Evolutionary conservation across 2,797 vertebrate genomes (phyloP).

Genomic region (Morus bassanus): DNA sequence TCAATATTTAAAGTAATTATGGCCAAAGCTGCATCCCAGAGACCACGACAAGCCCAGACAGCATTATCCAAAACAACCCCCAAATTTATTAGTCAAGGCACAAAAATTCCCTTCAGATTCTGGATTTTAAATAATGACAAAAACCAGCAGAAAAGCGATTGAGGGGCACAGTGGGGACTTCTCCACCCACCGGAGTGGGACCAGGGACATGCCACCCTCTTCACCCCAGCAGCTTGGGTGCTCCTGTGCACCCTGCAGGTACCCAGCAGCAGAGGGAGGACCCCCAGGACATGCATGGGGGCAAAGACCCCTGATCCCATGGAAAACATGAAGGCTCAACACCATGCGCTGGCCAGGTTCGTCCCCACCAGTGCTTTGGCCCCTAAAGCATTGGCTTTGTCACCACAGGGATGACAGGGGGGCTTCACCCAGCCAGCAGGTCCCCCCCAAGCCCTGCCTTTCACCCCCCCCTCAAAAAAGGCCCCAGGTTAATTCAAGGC

Average conservation of each 20-base stretch:
- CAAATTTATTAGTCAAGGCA: slow-evolving; percentile 69
- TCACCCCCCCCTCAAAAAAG: fast-evolving
- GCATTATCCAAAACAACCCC: not conserved
- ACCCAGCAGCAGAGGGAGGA: not conserved
- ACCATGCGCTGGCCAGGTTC: not conserved
- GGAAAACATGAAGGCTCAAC: fast-evolving
- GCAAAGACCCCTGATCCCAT: fast-evolving
- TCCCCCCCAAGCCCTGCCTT: not conserved
- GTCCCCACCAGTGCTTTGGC: not conserved
- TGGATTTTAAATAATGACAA: slow-evolving; percentile 40
- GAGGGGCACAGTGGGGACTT: not conserved
- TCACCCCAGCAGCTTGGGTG: not conserved
- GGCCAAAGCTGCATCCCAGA: not conserved
- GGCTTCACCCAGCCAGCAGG: not conserved
- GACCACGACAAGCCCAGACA: not conserved
- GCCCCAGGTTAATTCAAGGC: fast-evolving
- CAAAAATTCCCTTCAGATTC: not conserved
- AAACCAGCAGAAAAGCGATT: not conserved
- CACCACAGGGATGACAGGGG: not conserved
- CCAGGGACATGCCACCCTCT: fast-evolving
- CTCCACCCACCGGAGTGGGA: not conserved
- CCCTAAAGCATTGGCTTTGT: not conserved
- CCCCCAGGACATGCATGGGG: fast-evolving
- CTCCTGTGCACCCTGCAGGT: not conserved
- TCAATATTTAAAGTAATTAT: fast-evolving